A percentile compares a stretch with the other conserved stretches of the same genome.
Evolutionary conservation across 64 coral and sea anemone species (phyloP).

Genomic region (Montipora capricornis): DNA sequence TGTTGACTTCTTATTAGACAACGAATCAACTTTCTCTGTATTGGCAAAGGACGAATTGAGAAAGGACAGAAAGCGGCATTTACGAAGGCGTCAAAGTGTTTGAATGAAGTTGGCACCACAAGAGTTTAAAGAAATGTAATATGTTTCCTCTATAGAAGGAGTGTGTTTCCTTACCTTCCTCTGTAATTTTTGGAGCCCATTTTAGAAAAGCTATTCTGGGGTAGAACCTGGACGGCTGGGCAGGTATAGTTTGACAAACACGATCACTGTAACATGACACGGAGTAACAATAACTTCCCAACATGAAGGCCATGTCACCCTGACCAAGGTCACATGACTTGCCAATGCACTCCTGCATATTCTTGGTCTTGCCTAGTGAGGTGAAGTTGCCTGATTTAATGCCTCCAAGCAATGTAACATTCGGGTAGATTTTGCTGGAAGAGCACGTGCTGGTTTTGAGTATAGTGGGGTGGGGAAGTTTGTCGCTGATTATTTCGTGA

Average conservation of each 20-base stretch:
- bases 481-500: slow-evolving; percentile 93
- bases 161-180: slow-evolving; percentile 75
- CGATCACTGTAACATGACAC: slow-evolving; percentile 84
- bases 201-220: slow-evolving; percentile 88
- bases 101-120: too few relatives aligned
- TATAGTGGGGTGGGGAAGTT: slow-evolving; percentile 91
- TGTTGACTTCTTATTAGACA: too few relatives aligned
- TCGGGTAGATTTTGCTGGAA: slow-evolving; percentile 88
- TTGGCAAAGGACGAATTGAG: too few relatives aligned
- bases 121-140: too few relatives aligned
- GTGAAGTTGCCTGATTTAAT: slow-evolving; percentile 97
- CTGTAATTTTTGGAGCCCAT: slow-evolving; percentile 97
- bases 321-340: slow-evolving; percentile 87
- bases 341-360: slow-evolving; percentile 99
- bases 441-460: slow-evolving; percentile 93
- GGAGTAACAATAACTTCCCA: slow-evolving; percentile 85
- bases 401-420: slow-evolving; percentile 91
- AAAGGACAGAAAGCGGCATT: too few relatives aligned
- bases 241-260: slow-evolving; percentile 92
- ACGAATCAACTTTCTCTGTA: too few relatives aligned
- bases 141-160: background rate
- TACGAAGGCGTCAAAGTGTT: too few relatives aligned
- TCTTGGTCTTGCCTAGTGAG: slow-evolving; percentile 80
- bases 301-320: slow-evolving; percentile 95
- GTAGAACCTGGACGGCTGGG: slow-evolving; percentile 86